Evolutionary conservation across 2,888 invertebrate species (phyloP).

Genomic region (Caenorhabditis sinica): DNA sequence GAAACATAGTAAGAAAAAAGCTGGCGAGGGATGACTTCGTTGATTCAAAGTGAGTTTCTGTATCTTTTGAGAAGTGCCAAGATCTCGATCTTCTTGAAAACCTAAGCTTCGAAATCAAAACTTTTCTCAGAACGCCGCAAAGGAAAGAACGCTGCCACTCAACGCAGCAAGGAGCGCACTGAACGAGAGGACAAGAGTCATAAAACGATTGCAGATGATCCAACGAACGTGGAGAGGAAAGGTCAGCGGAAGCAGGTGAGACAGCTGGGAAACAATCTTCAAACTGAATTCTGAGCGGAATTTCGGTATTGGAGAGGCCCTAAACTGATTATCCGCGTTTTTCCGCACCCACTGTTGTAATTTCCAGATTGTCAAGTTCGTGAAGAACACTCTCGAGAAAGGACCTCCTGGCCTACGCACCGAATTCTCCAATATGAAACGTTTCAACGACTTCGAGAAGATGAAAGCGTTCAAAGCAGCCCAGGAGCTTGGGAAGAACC

Average conservation of each 20-base stretch:
- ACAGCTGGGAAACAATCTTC: no score
- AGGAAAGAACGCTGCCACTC: background rate
- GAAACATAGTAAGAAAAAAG: slow-evolving; percentile 3
- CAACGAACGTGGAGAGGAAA: slow-evolving; percentile 16
- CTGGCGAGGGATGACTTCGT: background rate
- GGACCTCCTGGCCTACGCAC: slow-evolving; percentile 17
- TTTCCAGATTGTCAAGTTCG: slow-evolving; percentile 42
- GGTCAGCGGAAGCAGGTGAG: slow-evolving; percentile 8
- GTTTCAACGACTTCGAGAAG: slow-evolving; percentile 52
- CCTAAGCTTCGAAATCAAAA: no score
- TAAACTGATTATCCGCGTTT: no score
- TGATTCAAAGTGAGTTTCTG: background rate
- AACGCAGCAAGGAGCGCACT: background rate
- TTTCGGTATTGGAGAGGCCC: no score
- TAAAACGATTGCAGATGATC: slow-evolving; percentile 12
- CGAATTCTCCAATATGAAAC: slow-evolving; percentile 29
- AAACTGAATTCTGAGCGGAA: no score
- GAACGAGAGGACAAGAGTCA: slow-evolving; percentile 5
- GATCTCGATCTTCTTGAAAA: no score
- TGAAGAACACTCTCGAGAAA: slow-evolving; percentile 26
- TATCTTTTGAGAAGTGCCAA: background rate
- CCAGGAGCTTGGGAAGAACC: slow-evolving; percentile 39
- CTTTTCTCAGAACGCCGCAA: background rate
- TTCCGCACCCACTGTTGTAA: background rate
- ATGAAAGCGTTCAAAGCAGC: slow-evolving; percentile 52